Percentiles rank a stretch among this genome's conserved stretches.
Conservation (phyloP, 2,113 vertebrate genomes). For the Circaetus cinerascens region DNA sequence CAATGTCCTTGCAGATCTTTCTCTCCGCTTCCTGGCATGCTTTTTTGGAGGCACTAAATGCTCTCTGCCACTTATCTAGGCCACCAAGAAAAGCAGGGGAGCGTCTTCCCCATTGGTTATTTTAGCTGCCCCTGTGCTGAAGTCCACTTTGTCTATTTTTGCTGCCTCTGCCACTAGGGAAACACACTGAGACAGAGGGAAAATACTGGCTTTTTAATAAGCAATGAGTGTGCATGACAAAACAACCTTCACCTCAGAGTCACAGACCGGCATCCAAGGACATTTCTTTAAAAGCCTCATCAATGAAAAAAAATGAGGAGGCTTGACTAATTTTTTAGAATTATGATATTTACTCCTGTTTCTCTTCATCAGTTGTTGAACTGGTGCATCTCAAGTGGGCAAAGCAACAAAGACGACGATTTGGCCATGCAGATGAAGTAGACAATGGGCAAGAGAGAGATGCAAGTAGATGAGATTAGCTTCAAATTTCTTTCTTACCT, state of each 20-base stretch:
- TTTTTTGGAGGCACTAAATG: neutral
- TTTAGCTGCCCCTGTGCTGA: neutral
- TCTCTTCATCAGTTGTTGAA: neutral
- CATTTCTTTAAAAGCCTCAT: neutral
- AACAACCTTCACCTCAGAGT: neutral
- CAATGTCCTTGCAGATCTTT: neutral
- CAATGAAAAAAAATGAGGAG: neutral
- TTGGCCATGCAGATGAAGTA: neutral
- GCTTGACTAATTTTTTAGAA: neutral
- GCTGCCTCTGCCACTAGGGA: neutral
- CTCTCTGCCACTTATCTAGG: neutral
- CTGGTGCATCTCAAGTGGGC: neutral
- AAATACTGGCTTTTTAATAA: neutral
- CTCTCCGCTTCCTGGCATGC: neutral
- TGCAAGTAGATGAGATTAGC: neutral
- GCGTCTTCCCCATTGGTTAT: rapidly evolving
- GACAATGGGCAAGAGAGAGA: neutral
- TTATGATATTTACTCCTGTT: neutral
- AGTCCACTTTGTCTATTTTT: neutral
- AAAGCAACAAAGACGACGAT: neutral
- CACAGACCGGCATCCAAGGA: neutral
- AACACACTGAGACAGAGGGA: neutral
- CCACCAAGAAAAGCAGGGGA: neutral
- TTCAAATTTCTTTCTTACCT: neutral
- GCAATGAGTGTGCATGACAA: neutral